Base-by-base conservation (phyloP, 37 sponge, comb jelly and placozoan genomes). In the Theonella swinhoei region DNA sequence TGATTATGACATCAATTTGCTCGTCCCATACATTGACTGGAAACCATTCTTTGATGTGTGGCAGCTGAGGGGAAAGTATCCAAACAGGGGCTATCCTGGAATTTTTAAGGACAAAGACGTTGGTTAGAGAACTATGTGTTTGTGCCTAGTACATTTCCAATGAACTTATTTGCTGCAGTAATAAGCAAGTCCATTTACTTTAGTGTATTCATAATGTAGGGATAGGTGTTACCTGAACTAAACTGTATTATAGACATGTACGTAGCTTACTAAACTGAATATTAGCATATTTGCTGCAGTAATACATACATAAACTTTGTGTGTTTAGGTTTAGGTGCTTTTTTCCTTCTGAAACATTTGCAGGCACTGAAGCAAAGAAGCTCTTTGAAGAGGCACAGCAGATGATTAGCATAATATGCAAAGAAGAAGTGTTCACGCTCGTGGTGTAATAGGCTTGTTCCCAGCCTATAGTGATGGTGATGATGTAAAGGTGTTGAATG, bases 1-100 rank as follows among this genome's bases (percentile, higher is more conserved):
- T 22, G 91, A 95, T 65, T 93, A 91, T 80, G 96, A 99, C 38
- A 39, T 99, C 77, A 77, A 80, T 2, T 72, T 40, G 29, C 43
- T 99, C 4, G 47, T 95, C 17, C 80, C 91, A 17, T 96, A 89
- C 75, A 95, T 99, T 87, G 99, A 99, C 88, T 99, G 99, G 99
- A 99, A 99, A 78, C 96, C 96, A 19, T 99, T 99, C 76, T 99
- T 99, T 88, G 99, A 99, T 68, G 97, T 99, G 38, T 99, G 99
- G 99, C 99, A 99, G 74, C 78, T 99, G 19, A 81, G 97, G 86
- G 99, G 99, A 0, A 95, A 96, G 47, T 99, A 99, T 80, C 99
- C 99, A 11, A 99, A 99, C 84, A 82, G 99, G 77, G 94, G 97
- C 4, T 99, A 91, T 79, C 99, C 99, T 7, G 92, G 91, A 69